Base-by-base conservation (phyloP, 2,888 invertebrate species). In the Malachius bipustulatus region DNA sequence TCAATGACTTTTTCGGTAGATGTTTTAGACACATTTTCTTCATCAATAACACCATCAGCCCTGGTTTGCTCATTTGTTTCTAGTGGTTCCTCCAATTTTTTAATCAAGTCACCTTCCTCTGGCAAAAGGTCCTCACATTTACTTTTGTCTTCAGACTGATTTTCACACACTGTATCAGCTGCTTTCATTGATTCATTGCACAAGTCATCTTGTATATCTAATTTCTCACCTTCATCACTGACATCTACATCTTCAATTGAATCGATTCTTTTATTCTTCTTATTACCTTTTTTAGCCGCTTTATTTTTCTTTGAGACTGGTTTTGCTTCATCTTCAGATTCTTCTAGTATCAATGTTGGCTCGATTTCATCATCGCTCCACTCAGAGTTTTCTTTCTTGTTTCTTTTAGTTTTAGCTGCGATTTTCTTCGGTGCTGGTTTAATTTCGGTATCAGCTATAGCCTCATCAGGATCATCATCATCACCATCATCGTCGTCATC, bases 361-460 rank as follows among this genome's bases (percentile, higher is more conserved):
- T 49, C 45, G 12, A 50, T 48, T 14, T 54, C 51, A 39, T 50
- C 47, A 42, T 48, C 49, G 30, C 34, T 42, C 44, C 44, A 48
- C 27, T 45, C 44, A 30, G 43, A 44, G 36, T 46, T 47, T 16
- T 37, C 43, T 43, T 47, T 46, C 36, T 46, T 43, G 14, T 35
- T 30, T 46, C 44, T 47, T 32, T 42, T 48, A 4, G 40, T 33
- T 35, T 39, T 43, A n/a, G 24, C 24, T 8, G 24, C 24, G n/a
- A 8, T 19, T 19, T 19, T 19, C n/a, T 19, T 19, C 6, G 24
- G 24, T 8, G 24, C 24, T 19, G 24, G 24, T n/a, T 19, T 19
- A 8, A 19, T 34, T 29, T 43, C 41, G 19, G 35, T 29, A 10
- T 26, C 26, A 27, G 45, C 41, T 14, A 36, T 28, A 13, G 42